phyloP scores from a whole-genome alignment of 2,888 invertebrate species.

The Branchipolynoe longqiensis region DNA sequence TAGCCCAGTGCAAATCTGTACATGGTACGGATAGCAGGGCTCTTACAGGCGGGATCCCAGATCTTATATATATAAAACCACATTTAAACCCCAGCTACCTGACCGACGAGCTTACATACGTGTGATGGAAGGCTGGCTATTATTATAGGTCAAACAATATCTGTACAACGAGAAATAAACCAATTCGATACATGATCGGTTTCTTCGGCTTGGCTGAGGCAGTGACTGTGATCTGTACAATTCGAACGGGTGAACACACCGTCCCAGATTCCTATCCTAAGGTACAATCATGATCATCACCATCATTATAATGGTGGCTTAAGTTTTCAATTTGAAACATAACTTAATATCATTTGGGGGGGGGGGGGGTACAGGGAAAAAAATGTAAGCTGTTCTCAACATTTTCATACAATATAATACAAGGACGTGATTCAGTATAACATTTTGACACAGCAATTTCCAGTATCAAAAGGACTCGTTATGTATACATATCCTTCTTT shows the following conservation, averaged over 20 bases:
- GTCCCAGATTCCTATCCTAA: constrained; percentile 46
- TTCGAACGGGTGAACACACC: constrained; percentile 5
- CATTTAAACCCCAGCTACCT: no score
- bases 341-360: constrained; percentile 26
- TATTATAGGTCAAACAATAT: constrained; percentile 46
- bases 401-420: constrained; percentile 45
- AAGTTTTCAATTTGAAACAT: constrained; percentile 35
- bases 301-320: constrained; percentile 31
- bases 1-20: no score
- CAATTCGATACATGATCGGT: constrained; percentile 33
- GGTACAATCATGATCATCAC: constrained; percentile 26
- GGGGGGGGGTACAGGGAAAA: neutral
- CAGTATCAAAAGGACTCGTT: neutral
- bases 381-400: constrained; percentile 13
- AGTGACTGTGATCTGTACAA: constrained; percentile 52
- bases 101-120: no score
- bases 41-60: no score
- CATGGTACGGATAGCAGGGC: no score
- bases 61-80: no score
- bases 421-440: constrained; percentile 36
- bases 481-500: no score
- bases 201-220: constrained; percentile 40
- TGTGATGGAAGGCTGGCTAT: constrained; percentile 22
- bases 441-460: constrained; percentile 9
- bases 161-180: constrained; percentile 43